Base-by-base conservation (phyloP, 2,113 vertebrate genomes). In the Hiodon alosoides region DNA sequence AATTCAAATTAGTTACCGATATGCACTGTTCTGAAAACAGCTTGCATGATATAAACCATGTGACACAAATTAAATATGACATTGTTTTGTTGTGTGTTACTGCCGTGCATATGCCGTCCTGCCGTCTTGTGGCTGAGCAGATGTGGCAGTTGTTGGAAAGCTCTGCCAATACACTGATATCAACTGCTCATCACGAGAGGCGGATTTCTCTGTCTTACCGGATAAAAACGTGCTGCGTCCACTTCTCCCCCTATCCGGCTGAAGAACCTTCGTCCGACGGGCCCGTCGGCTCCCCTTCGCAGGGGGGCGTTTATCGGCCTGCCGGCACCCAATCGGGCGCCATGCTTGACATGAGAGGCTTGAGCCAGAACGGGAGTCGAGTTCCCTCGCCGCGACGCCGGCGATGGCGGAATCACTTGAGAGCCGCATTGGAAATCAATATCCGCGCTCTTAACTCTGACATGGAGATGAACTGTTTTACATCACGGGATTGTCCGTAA, bases 361-460 rank as follows among this genome's bases (percentile, higher is more conserved):
- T 88, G 89, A 87, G 86, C 78, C 83, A 87, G 86, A 86, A 52
- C 55, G 87, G 88, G 88, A 89, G 86, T 78, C 82, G 87, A 88
- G 88, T 89, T 88, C 87, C 76, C 87, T 85, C 79, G 80, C 84
- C 86, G 89, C 87, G 85, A 85, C 85, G 86, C 89, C 84, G 86
- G 83, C 89, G 87, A 81, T 85, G 87, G 86, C 81, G 86, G 85
- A 89, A 89, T 89, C 87, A 91, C 87, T 84, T 85, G 82, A 85
- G 84, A 86, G 86, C 83, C 87, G 86, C 88, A 85, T 84, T 88
- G 89, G 92, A 92, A 90, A 91, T 91, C 90, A 85, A 90, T 91
- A 88, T 84, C 81, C 87, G 83, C 83, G 82, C 87, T 87, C 86
- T 87, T 72, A 73, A 64, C 62, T 51, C 50, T 47, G 62, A 74